A percentile compares a stretch with the other conserved stretches of the same genome.
These are phyloP conservation scores for Microplitis mediator DNA, from an alignment of 1,140 invertebrate genomes.

Conservation along the genomic window DNA sequence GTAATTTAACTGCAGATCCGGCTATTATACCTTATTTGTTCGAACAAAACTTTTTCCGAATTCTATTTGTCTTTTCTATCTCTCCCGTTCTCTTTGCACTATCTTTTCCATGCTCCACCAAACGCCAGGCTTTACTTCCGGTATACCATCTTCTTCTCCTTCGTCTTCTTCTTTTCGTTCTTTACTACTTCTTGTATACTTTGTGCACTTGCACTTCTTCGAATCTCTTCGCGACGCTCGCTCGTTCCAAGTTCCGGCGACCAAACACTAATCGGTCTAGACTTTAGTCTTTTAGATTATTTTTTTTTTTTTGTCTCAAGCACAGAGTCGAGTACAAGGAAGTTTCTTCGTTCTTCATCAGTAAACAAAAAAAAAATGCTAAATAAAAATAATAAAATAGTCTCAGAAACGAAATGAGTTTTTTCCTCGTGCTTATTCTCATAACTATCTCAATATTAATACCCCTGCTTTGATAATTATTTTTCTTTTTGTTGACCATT, in stretches of 20 bases:
- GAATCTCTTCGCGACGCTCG: constrained; percentile 6
- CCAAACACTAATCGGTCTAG: constrained; percentile 53
- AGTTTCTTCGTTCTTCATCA: constrained; percentile 15
- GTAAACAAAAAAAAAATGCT: background rate
- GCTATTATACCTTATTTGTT: constrained; percentile 47
- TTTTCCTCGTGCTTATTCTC: constrained; percentile 18
- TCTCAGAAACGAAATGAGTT: constrained; percentile 12
- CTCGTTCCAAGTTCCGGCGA: constrained; percentile 44
- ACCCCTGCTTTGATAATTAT: constrained; percentile 14
- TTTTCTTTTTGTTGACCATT: background rate
- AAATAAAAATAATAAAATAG: background rate
- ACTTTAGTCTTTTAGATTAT: constrained; percentile 32
- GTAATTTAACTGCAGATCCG: constrained; percentile 20
- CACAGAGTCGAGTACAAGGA: constrained; percentile 22
- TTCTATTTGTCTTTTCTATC: constrained; percentile 52
- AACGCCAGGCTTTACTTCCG: constrained; percentile 16
- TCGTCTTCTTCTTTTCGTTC: too few relatives aligned
- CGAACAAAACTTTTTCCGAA: constrained; percentile 50
- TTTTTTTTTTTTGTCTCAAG: constrained; percentile 29
- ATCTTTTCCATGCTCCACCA: constrained; percentile 33
- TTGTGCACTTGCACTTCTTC: constrained; percentile 14
- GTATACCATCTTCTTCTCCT: background rate
- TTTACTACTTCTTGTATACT: constrained; percentile 8
- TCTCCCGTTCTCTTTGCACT: constrained; percentile 25
- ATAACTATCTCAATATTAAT: constrained; percentile 23